phyloP scores from a whole-genome alignment of 2,113 vertebrate species.

The Callithrix jacchus region DNA sequence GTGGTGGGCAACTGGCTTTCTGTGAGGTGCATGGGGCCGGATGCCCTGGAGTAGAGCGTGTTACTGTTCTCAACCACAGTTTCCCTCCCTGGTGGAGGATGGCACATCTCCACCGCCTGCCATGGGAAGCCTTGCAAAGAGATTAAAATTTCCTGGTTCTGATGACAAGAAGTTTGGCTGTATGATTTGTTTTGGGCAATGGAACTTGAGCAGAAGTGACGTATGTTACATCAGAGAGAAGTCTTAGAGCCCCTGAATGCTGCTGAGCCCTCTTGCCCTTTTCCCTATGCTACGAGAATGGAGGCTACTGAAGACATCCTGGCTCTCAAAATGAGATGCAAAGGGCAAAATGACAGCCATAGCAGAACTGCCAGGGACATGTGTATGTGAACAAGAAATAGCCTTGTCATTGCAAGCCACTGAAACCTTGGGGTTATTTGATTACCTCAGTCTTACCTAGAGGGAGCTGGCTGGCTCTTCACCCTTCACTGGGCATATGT shows the following conservation, averaged over 20 bases:
- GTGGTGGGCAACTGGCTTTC: fast-evolving
- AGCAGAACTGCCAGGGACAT: background rate
- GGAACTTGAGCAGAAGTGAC: background rate
- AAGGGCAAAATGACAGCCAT: background rate
- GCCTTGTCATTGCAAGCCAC: background rate
- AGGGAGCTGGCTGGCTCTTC: background rate
- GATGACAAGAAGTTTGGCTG: background rate
- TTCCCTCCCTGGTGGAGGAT: background rate
- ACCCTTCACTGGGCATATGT: too few species aligned
- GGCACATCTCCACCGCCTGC: background rate
- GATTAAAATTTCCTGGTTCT: background rate
- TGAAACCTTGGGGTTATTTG: background rate
- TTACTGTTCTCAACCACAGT: background rate
- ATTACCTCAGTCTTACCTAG: background rate
- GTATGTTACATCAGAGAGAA: too few species aligned
- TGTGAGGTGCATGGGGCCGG: fast-evolving
- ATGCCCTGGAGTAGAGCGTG: fast-evolving
- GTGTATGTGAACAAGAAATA: background rate
- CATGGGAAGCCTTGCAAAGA: background rate
- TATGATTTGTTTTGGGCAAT: background rate
- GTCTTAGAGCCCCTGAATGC: background rate
- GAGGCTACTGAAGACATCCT: background rate
- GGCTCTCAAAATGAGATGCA: background rate
- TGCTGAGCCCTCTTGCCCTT: background rate
- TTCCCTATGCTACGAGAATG: background rate